Evolutionary conservation across 2,797 vertebrate genomes (phyloP).

Genomic region (Mormyrus proboscirostris): DNA sequence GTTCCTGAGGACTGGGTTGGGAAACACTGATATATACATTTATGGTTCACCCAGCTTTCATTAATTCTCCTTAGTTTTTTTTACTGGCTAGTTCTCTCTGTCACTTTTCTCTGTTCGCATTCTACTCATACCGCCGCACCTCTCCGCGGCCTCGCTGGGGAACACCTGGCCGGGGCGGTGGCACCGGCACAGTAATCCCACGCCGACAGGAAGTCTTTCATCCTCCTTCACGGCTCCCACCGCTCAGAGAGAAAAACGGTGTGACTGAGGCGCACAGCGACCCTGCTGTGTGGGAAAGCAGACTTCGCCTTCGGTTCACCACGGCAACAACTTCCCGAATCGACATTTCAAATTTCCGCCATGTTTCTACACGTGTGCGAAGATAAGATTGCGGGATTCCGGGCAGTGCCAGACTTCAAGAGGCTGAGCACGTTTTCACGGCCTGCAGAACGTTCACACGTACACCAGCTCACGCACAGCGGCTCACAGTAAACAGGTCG

Average conservation of each 20-base stretch:
- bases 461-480: constrained; percentile 83
- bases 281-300: background rate
- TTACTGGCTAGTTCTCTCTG: constrained; percentile 40
- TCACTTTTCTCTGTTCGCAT: constrained; percentile 30
- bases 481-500: constrained; percentile 87
- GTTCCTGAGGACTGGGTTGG: background rate
- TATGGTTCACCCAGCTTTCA: background rate
- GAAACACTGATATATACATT: background rate
- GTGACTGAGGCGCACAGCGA: constrained; percentile 80
- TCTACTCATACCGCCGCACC: constrained; percentile 51
- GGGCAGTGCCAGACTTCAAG: background rate
- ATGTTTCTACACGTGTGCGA: background rate
- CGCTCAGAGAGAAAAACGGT: constrained; percentile 93
- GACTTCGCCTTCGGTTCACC: background rate
- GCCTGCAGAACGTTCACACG: background rate
- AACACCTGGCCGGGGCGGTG: constrained; percentile 88
- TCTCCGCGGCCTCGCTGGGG: constrained; percentile 70
- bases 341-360: background rate
- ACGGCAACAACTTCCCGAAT: background rate
- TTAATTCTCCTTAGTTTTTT: constrained; percentile 62
- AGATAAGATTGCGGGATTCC: background rate
- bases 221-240: constrained; percentile 89
- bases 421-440: background rate
- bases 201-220: constrained; percentile 82
- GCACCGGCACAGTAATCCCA: constrained; percentile 86